Evolutionary conservation across 2,888 invertebrate genomes (phyloP), one percentile per base, ranked within the genome.

Genomic region (Eupsilia transversa): DNA sequence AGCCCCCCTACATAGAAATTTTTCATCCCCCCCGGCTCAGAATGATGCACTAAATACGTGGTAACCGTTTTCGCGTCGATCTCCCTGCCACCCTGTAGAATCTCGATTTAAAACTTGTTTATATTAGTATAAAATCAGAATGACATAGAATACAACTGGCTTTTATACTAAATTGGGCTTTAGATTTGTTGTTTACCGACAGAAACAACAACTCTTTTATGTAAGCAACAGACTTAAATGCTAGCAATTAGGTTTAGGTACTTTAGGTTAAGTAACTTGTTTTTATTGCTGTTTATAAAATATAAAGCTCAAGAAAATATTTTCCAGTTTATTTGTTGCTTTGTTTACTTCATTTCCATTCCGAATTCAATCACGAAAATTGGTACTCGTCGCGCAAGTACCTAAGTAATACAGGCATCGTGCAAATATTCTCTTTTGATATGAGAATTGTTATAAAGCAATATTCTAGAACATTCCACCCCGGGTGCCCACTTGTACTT

Each of bases 381-480:
- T 35, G 46, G 10, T 69, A 12, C 65, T 57, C 14, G 49, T 57
- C 43, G 60, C 38, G 52, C 41, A 52, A 33, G 46, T 75, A 38
- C 65, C 46, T 46, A 61, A 57, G 63, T 63, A 64, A 35, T 74
- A 73, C 57, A 12, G 46, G 64, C 35, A 41, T 27, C 74, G 57
- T 74, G 74, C 79, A 75, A 83, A 83, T 82, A 71, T 82, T 72
- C 68, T 59, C 56, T 65, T 69, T 57, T 72, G 17, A 66, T 60
- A 66, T 65, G 43, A 66, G 35, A 83, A 82, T 82, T 77, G 74
- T 74, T 79, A 79, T 67, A 78, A 70, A 84, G 35, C 33, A 60
- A 67, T 77, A 80, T 84, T 80, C 78, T 78, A 80, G 83, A 83
- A 83, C 66, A 77, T 86, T 87, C 73, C 75, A 80, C 74, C 82